Conservation (phyloP, 2,797 vertebrate species). For the Echeneis naucrates region DNA sequence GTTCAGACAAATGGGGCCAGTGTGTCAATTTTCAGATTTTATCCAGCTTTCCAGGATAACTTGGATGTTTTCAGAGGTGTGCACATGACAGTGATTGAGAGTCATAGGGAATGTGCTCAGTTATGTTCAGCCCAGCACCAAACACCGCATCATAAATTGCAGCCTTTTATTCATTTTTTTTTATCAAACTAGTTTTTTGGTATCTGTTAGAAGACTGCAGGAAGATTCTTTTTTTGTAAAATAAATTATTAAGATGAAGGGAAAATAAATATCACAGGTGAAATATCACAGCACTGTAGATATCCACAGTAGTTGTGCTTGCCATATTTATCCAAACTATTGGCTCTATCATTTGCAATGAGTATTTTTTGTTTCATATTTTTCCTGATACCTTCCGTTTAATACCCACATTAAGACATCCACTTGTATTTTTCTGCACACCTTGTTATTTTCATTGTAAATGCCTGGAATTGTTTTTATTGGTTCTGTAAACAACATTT, state of each 20-base stretch:
- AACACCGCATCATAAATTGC: constrained; percentile 11
- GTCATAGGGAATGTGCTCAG: constrained; percentile 12
- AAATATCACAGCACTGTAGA: background rate
- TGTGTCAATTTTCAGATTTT: constrained; percentile 67
- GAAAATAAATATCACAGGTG: background rate
- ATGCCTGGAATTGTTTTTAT: background rate
- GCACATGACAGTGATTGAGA: constrained; percentile 30
- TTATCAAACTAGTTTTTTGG: background rate
- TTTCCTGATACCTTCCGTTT: background rate
- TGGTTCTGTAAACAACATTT: no score
- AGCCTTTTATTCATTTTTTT: constrained; percentile 11
- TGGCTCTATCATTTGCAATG: background rate
- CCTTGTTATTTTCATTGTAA: background rate
- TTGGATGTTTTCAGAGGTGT: constrained; percentile 46
- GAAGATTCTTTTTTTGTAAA: no score
- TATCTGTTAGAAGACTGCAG: background rate
- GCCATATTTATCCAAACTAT: background rate
- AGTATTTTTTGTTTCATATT: background rate
- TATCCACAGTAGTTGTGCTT: background rate
- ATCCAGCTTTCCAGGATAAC: constrained; percentile 61
- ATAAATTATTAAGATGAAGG: no score
- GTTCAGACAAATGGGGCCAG: constrained; percentile 69
- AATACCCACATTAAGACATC: background rate
- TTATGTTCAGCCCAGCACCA: background rate
- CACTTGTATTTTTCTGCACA: no score